Percentiles rank a stretch among this genome's conserved stretches.
phyloP scores from a whole-genome alignment of 1,140 invertebrate genomes.

The Portunus trituberculatus region DNA sequence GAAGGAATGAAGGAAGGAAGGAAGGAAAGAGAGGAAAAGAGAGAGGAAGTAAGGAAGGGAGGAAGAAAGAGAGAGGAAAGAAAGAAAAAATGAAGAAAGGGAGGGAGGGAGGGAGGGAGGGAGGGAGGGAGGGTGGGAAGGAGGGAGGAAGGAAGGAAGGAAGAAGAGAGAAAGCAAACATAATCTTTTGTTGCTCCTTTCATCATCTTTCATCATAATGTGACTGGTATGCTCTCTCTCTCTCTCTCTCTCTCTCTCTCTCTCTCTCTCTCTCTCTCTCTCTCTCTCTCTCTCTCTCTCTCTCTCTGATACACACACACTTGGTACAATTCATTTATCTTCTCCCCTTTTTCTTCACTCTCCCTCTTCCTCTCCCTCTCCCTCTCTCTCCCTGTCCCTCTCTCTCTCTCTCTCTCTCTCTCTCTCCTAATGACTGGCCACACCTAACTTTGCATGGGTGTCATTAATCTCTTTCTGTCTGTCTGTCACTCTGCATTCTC shows the following conservation, averaged over 20 bases:
- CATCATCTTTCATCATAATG: background rate
- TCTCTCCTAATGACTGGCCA: no score
- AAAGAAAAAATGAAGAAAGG: background rate
- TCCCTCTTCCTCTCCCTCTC: background rate
- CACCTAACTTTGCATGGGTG: no score
- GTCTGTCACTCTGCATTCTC: no score
- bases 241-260: no score
- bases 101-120: background rate
- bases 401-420: no score
- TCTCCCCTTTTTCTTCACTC: background rate
- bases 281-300: no score
- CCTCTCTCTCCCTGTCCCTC: background rate
- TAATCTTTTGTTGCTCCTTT: background rate
- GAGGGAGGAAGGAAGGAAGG: slow-evolving; percentile 16
- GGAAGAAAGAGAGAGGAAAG: background rate
- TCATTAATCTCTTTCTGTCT: no score
- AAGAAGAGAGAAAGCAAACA: background rate
- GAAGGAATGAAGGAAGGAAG: no score
- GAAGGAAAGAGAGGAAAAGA: no score
- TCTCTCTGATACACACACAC: no score
- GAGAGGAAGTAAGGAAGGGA: background rate
- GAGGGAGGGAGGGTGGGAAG: background rate
- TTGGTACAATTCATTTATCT: background rate
- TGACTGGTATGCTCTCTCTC: background rate
- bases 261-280: no score